Conservation (phyloP, 1,140 invertebrate species). For the Sinonovacula constricta region DNA sequence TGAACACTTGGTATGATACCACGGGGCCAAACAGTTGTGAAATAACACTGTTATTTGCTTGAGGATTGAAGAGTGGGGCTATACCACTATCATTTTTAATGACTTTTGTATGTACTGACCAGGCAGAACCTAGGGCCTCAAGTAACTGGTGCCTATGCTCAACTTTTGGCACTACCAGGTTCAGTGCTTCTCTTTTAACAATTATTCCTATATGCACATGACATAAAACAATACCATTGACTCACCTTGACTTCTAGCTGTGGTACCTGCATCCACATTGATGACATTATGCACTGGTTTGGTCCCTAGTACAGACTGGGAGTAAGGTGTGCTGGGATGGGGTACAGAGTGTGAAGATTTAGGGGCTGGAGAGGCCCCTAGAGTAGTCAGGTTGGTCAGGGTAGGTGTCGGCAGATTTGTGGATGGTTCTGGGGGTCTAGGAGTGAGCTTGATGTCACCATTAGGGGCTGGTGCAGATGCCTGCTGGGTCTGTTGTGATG, state of each 20-base stretch:
- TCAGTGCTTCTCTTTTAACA: too few relatives aligned
- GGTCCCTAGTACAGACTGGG: neutral
- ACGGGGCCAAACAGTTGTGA: too few relatives aligned
- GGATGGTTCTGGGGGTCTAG: neutral
- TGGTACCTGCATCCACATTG: constrained; percentile 67
- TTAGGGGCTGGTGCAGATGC: constrained; percentile 14
- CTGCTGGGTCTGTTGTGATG: neutral
- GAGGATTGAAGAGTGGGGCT: too few relatives aligned
- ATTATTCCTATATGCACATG: too few relatives aligned
- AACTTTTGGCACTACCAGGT: too few relatives aligned
- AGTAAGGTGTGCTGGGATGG: constrained; percentile 54
- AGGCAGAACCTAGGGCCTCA: too few relatives aligned
- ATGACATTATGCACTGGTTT: constrained; percentile 64
- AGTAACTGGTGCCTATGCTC: too few relatives aligned
- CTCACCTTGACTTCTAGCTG: constrained; percentile 50
- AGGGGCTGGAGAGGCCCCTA: constrained; percentile 25
- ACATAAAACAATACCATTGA: too few relatives aligned
- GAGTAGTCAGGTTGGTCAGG: constrained; percentile 41
- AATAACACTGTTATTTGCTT: too few relatives aligned
- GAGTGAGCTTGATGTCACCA: constrained; percentile 10
- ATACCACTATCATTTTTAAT: too few relatives aligned
- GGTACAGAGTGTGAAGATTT: constrained; percentile 56
- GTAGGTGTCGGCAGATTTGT: neutral
- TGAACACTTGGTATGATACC: too few relatives aligned
- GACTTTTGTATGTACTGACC: too few relatives aligned